Evolutionary conservation across 30 jellyfish, hydroid and myxozoan species (phyloP), one percentile per base, ranked within the genome.

Genomic region (Cassiopea xamachana): DNA sequence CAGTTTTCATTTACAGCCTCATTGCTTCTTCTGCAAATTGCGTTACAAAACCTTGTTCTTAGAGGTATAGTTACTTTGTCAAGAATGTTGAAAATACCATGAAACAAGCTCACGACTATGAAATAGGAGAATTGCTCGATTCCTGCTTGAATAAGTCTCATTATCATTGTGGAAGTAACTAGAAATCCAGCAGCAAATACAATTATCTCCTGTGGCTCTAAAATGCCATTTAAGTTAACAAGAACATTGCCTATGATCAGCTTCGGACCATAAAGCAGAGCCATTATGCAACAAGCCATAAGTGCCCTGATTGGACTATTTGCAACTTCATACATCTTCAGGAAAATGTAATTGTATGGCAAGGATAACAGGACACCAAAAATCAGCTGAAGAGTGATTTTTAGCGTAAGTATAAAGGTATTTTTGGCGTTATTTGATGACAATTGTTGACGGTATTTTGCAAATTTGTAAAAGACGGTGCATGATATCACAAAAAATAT

Each of bases 61-160:
- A 82, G 15, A 1, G 90, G 90, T 76, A 62, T n/a, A 19, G 71
- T 46, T 10, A 82, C 73, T 67, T 82, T 82, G 46, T 82, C 90
- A 5, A 82, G 7, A 7, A 82, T 73, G 49, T 64, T 67, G 10
- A 82, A 74, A 17, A 67, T 45, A 12, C 90, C 83, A 62, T 82
- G 90, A 51, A 67, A 82, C 49, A 82, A 14, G 74, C 90, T 82
- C 73, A 82, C 68, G 45, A 67, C 39, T 10, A 67, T 70, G 73
- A 82, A 82, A 7, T 50, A 17, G 73, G 19, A 18, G 48, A 64
- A 68, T 16, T 48, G 64, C 69, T 82, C 90, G 73, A 55, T 82
- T 46, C 71, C 68, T 8, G 90, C 90, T 48, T 82, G 90, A 14
- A 51, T 74, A 43, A 82, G 68, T 45, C 90, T 69, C 15, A 74